A percentile compares a stretch with the other conserved stretches of the same genome.
Evolutionary conservation across 1,140 invertebrate species (phyloP).

Genomic region (Brevipalpus yothersi): DNA sequence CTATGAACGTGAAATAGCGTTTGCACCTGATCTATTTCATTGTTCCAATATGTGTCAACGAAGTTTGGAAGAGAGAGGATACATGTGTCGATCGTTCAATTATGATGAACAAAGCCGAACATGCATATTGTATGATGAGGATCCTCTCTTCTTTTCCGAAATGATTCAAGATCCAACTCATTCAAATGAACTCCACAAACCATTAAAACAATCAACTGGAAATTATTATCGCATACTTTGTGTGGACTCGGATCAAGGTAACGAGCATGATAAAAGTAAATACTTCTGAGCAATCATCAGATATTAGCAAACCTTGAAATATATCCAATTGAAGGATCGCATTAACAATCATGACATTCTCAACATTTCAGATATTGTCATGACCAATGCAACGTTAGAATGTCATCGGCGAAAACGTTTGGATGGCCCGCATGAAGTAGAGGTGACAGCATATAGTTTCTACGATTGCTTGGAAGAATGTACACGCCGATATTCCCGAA

Average conservation of each 20-base stretch:
- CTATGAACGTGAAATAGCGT: conserved; percentile 12
- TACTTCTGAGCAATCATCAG: too few relatives aligned
- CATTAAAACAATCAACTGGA: conserved; percentile 12
- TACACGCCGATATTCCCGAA: conserved; percentile 27
- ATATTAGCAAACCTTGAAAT: too few relatives aligned
- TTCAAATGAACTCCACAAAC: not conserved
- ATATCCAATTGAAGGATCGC: too few relatives aligned
- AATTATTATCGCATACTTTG: conserved; percentile 15
- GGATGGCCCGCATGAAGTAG: conserved; percentile 60
- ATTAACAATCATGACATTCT: too few relatives aligned
- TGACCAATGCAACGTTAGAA: conserved; percentile 45
- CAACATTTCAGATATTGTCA: conserved; percentile 8
- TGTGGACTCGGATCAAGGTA: conserved; percentile 16
- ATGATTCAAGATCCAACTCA: not conserved
- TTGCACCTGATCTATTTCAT: conserved; percentile 12
- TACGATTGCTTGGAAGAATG: conserved; percentile 72
- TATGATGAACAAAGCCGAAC: conserved; percentile 58
- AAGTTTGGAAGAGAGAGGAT: conserved; percentile 13
- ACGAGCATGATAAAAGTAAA: not conserved
- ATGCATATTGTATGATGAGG: conserved; percentile 63
- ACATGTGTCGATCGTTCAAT: conserved; percentile 36
- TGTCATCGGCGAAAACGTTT: conserved; percentile 55
- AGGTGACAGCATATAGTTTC: conserved; percentile 54
- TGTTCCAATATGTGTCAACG: conserved; percentile 13
- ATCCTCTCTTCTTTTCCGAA: conserved; percentile 17